A percentile compares a stretch with the other conserved stretches of the same genome.
Evolutionary conservation across 2,888 invertebrate species (phyloP).

Genomic region (Caenorhabditis sulstoni): DNA sequence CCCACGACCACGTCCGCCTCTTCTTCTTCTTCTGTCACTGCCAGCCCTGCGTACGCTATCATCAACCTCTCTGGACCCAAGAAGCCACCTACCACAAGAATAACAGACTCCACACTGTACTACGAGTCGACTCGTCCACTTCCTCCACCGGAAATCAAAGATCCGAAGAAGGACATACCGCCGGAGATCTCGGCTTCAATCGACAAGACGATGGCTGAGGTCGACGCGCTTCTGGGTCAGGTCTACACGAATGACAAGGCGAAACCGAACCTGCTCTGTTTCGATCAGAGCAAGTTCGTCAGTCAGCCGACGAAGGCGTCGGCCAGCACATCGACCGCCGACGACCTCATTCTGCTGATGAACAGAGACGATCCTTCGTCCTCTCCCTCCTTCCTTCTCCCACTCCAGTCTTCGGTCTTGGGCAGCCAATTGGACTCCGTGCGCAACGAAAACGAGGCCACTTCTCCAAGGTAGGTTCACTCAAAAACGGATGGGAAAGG

Average conservation of each 20-base stretch:
- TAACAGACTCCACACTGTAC: constrained; percentile 34
- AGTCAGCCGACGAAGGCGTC: constrained; percentile 11
- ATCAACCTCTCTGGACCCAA: constrained; percentile 37
- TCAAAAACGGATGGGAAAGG: background rate
- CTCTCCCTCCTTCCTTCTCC: constrained; percentile 61
- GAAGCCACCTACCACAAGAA: constrained; percentile 16
- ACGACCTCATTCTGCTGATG: constrained; percentile 38
- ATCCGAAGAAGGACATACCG: constrained; percentile 55
- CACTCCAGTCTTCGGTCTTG: constrained; percentile 51
- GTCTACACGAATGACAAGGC: constrained; percentile 68
- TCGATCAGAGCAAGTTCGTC: constrained; percentile 54
- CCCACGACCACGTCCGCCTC: constrained; percentile 3
- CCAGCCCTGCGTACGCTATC: constrained; percentile 48
- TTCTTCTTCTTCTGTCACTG: constrained; percentile 14
- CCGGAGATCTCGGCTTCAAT: constrained; percentile 62
- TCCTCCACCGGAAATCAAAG: constrained; percentile 26
- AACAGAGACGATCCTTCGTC: constrained; percentile 23
- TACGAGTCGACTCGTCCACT: constrained; percentile 16
- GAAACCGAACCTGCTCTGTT: constrained; percentile 69
- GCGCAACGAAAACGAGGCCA: constrained; percentile 40
- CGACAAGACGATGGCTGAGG: constrained; percentile 67
- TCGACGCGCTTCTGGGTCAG: constrained; percentile 63
- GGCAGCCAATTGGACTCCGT: constrained; percentile 57
- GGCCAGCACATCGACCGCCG: constrained; percentile 37
- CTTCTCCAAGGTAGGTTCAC: constrained; percentile 51